These are phyloP conservation scores for Drosophila ananassae DNA, from an alignment of 1,140 invertebrate genomes.

Conservation along the genomic window DNA sequence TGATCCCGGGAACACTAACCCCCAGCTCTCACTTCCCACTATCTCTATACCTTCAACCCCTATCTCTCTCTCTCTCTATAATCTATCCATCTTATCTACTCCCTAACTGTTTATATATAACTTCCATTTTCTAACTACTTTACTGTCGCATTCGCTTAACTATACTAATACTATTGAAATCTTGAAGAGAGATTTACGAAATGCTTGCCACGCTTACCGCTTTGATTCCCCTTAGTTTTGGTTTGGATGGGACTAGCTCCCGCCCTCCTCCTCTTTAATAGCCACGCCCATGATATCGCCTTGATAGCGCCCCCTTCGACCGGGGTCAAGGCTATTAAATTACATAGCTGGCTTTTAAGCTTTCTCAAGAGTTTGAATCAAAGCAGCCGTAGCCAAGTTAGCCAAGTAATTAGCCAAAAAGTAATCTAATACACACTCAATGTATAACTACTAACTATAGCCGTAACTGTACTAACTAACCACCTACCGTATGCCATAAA, in stretches of 20 bases:
- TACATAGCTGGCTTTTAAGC: conserved; percentile 15
- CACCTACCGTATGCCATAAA: conserved; percentile 59
- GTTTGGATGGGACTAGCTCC: background rate
- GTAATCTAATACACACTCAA: conserved; percentile 38
- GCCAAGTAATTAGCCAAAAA: conserved; percentile 10
- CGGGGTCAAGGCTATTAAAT: conserved; percentile 13
- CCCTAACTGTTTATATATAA: conserved; percentile 11
- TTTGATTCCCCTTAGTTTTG: conserved; percentile 24
- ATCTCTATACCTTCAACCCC: conserved; percentile 5
- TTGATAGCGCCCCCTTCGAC: conserved; percentile 18
- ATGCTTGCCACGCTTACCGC: conserved; percentile 42
- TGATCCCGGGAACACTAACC: conserved; percentile 13
- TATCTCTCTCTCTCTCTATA: conserved; percentile 14
- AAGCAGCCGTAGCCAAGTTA: conserved; percentile 15
- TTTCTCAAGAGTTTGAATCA: conserved; percentile 1
- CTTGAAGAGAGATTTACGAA: conserved; percentile 10
- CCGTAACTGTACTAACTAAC: conserved; percentile 58
- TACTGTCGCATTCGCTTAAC: conserved; percentile 21
- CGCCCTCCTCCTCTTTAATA: background rate
- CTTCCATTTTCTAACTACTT: conserved; percentile 14
- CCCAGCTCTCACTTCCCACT: conserved; percentile 17
- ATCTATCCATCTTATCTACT: conserved; percentile 15
- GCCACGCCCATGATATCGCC: conserved; percentile 7
- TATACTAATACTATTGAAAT: conserved; percentile 12
- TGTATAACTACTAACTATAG: conserved; percentile 49